phyloP scores from a whole-genome alignment of 2,888 invertebrate genomes.

The Clanis bilineata region DNA sequence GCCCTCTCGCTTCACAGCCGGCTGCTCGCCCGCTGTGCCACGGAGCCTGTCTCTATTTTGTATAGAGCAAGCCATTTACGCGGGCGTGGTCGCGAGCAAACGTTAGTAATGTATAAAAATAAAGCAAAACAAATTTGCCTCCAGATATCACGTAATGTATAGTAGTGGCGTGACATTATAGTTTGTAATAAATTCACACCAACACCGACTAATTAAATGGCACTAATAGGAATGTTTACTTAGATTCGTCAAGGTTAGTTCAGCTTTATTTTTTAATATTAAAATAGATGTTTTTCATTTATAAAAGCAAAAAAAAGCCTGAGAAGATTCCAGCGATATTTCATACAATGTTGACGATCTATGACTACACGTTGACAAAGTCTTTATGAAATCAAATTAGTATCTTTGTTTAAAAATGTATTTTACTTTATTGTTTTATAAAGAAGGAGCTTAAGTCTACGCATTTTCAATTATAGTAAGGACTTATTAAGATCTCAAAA shows the following conservation, averaged over 20 bases:
- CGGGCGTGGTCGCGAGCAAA: slow-evolving; percentile 23
- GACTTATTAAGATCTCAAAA: too few relatives aligned
- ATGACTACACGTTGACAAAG: too few relatives aligned
- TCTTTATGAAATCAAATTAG: too few relatives aligned
- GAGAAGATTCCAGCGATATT: neutral
- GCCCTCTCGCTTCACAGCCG: too few relatives aligned
- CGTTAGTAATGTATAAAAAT: slow-evolving; percentile 20
- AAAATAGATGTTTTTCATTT: neutral
- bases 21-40: too few relatives aligned
- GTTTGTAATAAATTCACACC: slow-evolving; percentile 3
- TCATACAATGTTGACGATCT: too few relatives aligned
- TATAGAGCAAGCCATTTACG: too few relatives aligned
- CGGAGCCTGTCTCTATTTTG: too few relatives aligned
- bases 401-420: too few relatives aligned
- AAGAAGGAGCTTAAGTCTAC: too few relatives aligned
- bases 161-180: neutral
- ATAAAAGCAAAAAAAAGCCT: neutral
- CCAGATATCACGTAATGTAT: neutral
- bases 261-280: neutral
- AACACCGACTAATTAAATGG: slow-evolving; percentile 7
- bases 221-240: neutral
- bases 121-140: neutral
- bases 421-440: too few relatives aligned
- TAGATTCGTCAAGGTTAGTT: neutral
- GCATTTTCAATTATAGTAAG: too few relatives aligned